These are phyloP conservation scores for Anoplius nigerrimus DNA, from an alignment of 2,888 invertebrate species.

Conservation along the genomic window DNA sequence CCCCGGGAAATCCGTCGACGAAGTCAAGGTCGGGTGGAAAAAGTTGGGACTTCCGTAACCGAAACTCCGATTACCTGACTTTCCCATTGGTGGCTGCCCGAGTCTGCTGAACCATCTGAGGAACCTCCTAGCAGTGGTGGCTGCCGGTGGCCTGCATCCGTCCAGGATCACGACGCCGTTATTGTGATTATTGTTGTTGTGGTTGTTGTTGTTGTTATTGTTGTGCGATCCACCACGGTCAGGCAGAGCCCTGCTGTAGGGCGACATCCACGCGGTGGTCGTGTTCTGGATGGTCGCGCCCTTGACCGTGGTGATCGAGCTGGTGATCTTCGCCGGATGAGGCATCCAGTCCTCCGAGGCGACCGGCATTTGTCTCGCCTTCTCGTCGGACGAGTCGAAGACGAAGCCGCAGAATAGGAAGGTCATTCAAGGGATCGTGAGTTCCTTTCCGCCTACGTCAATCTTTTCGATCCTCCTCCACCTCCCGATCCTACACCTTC, in stretches of 20 bases:
- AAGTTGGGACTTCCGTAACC: too few species aligned
- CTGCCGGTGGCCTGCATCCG: conserved; percentile 67
- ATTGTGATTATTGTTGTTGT: conserved; percentile 59
- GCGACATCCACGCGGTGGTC: conserved; percentile 68
- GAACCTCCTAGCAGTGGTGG: conserved; percentile 76
- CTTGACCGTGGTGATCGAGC: conserved; percentile 66
- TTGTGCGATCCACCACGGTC: conserved; percentile 51
- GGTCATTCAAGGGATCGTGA: conserved; percentile 63
- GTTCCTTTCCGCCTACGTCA: conserved; percentile 16
- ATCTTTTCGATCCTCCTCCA: conserved; percentile 3
- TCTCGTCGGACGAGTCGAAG: conserved; percentile 69
- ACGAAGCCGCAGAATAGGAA: conserved; percentile 70
- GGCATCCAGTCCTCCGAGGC: conserved; percentile 68
- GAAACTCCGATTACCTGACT: conserved; percentile 69
- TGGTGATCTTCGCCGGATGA: conserved; percentile 67
- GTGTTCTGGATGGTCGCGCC: conserved; percentile 64
- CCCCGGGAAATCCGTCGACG: too few species aligned
- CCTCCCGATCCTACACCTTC: background rate
- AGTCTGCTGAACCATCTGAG: conserved; percentile 78
- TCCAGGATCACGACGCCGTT: conserved; percentile 68
- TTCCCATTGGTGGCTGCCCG: conserved; percentile 77
- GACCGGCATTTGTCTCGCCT: conserved; percentile 68
- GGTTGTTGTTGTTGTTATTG: conserved; percentile 46
- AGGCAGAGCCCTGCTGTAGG: conserved; percentile 59
- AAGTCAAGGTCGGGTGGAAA: too few species aligned